Conservation (phyloP, 2,113 vertebrate genomes). For the Ptilorrhoa leucosticta region DNA sequence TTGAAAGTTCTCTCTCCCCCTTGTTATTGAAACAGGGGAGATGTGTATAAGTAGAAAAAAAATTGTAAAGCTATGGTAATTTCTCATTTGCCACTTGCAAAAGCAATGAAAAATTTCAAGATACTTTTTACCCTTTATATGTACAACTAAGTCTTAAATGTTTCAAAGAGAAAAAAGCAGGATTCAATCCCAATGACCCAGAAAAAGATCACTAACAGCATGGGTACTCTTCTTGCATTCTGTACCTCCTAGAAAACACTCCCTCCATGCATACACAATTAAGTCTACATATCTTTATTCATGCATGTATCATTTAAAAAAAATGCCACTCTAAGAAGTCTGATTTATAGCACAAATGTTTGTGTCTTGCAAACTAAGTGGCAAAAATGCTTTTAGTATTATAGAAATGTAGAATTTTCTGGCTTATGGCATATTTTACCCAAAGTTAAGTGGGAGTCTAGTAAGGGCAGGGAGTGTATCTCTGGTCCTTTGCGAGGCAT, state of each 20-base stretch:
- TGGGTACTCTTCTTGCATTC: background rate
- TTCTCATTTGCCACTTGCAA: background rate
- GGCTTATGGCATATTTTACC: background rate
- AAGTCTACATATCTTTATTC: background rate
- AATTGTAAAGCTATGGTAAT: background rate
- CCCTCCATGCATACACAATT: rapidly evolving
- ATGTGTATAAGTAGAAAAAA: background rate
- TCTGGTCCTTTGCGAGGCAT: background rate
- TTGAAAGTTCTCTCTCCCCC: background rate
- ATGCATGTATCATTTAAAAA: rapidly evolving
- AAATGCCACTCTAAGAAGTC: background rate
- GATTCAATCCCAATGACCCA: background rate
- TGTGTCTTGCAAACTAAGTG: background rate
- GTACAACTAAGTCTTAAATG: background rate
- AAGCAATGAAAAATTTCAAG: background rate
- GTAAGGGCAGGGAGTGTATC: background rate
- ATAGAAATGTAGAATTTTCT: background rate
- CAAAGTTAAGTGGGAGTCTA: background rate
- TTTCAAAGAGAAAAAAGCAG: background rate
- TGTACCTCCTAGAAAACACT: background rate
- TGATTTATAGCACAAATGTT: background rate
- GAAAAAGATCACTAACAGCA: background rate
- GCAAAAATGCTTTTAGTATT: background rate
- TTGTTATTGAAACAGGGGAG: background rate
- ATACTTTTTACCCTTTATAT: background rate